Conservation (phyloP, 1,140 invertebrate genomes). For the Drosophila grimshawi region DNA sequence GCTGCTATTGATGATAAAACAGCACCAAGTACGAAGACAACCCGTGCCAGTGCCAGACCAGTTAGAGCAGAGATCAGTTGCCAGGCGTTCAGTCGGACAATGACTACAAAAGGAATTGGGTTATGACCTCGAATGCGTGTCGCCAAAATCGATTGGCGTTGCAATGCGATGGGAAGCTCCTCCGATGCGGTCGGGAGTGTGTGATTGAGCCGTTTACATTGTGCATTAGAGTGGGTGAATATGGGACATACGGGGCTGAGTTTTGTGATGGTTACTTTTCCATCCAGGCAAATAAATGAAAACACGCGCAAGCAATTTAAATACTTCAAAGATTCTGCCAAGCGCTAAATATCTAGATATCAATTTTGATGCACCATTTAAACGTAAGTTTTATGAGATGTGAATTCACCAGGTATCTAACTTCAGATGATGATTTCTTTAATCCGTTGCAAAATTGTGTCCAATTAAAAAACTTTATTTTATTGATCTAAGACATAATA, state of each 20-base stretch:
- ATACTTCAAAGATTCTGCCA: background rate
- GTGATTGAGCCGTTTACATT: constrained; percentile 67
- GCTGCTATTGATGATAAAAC: constrained; percentile 55
- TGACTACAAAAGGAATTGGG: constrained; percentile 76
- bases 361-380: too few species aligned
- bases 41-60: constrained; percentile 5
- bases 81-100: constrained; percentile 35
- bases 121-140: constrained; percentile 84
- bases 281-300: background rate
- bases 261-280: background rate
- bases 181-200: constrained; percentile 27
- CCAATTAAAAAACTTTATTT: too few species aligned
- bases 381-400: too few species aligned
- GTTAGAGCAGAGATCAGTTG: constrained; percentile 9
- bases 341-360: too few species aligned
- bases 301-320: background rate
- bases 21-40: constrained; percentile 18
- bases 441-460: too few species aligned
- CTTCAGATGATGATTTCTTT: too few species aligned
- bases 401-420: too few species aligned
- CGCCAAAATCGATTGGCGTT: constrained; percentile 39
- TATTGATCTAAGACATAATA: too few species aligned
- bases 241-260: background rate
- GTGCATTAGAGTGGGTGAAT: constrained; percentile 21
- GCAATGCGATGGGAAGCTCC: constrained; percentile 13